Conservation (phyloP, 2,797 vertebrate species). For the Gymnoscopelus microlampas region DNA sequence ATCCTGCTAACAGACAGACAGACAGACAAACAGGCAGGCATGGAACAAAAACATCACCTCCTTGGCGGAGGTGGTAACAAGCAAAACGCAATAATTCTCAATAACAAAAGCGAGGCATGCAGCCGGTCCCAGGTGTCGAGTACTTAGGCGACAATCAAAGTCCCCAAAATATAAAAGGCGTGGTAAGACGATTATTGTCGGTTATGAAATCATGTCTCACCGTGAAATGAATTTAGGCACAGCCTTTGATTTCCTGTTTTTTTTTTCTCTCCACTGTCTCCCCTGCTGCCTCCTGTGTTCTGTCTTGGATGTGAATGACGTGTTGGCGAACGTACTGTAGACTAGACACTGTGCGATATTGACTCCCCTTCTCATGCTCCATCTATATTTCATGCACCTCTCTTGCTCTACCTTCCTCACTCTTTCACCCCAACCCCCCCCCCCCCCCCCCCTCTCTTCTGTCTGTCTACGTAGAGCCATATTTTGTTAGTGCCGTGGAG, state of each 20-base stretch:
- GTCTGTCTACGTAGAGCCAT: conserved; percentile 84
- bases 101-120: conserved; percentile 8
- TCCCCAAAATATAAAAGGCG: conserved; percentile 50
- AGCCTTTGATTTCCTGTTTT: conserved; percentile 35
- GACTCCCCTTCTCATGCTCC: conserved; percentile 25
- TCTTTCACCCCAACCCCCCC: neutral
- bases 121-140: conserved; percentile 21
- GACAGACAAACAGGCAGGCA: no score
- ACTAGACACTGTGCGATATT: conserved; percentile 32
- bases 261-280: conserved; percentile 46
- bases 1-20: no score
- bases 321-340: conserved; percentile 32
- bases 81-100: neutral
- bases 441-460: conserved; percentile 6
- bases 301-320: conserved; percentile 49
- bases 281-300: conserved; percentile 20
- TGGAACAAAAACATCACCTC: no score
- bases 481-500: conserved; percentile 92
- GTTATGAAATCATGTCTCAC: conserved; percentile 71
- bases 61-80: neutral
- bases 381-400: conserved; percentile 38
- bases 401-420: conserved; percentile 15
- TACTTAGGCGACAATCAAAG: conserved; percentile 34
- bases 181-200: conserved; percentile 66
- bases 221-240: conserved; percentile 70